Percentiles rank a stretch among this genome's conserved stretches.
Evolutionary conservation across 2,888 invertebrate species (phyloP).

Genomic region (Chrysolina oricalcia): DNA sequence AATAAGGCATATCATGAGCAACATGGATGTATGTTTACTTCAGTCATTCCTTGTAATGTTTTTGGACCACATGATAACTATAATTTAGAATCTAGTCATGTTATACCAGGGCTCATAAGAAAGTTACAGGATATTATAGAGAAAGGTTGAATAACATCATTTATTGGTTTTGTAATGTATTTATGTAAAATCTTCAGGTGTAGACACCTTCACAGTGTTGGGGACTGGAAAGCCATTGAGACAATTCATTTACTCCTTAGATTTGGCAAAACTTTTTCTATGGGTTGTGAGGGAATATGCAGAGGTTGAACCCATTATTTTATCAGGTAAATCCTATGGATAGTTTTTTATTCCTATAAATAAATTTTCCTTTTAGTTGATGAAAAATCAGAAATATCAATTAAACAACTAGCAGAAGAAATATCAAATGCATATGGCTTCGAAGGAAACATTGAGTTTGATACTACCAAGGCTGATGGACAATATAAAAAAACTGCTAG

Average conservation of each 20-base stretch:
- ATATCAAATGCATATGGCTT: conserved; percentile 89
- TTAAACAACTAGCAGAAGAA: conserved; percentile 88
- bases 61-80: conserved; percentile 98
- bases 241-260: conserved; percentile 97
- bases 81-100: conserved; percentile 88
- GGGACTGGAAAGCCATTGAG: conserved; percentile 94
- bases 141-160: conserved; percentile 68
- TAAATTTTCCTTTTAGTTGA: conserved; percentile 80
- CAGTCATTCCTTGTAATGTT: conserved; percentile 98
- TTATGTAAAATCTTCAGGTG: conserved; percentile 59
- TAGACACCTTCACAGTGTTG: conserved; percentile 81
- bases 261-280: conserved; percentile 91
- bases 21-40: conserved; percentile 87
- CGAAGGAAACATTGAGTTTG: conserved; percentile 83
- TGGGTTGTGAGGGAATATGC: conserved; percentile 93
- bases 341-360: conserved; percentile 1
- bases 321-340: conserved; percentile 81
- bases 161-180: conserved; percentile 12
- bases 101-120: conserved; percentile 94
- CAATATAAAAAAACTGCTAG: conserved; percentile 99
- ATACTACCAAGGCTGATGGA: conserved; percentile 93
- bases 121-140: conserved; percentile 83
- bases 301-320: conserved; percentile 93
- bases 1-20: conserved; percentile 89
- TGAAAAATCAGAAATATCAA: conserved; percentile 93